Evolutionary conservation across 1,140 invertebrate species (phyloP).

Genomic region (Neodiprion fabricii): DNA sequence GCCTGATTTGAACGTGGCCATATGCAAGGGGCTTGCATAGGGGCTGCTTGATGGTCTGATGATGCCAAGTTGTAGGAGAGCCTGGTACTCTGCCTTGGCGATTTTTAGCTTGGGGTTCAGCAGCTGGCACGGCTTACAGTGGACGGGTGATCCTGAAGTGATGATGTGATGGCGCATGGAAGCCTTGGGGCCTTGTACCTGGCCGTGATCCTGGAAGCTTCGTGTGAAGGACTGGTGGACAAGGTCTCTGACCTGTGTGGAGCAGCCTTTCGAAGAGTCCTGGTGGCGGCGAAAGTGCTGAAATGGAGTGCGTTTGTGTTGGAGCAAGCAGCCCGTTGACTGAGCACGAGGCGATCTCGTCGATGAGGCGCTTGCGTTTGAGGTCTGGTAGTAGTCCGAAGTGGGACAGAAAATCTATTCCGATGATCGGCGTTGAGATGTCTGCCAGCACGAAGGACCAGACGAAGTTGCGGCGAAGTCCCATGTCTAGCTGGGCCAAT

Average conservation of each 20-base stretch:
- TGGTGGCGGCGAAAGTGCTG: constrained; percentile 8
- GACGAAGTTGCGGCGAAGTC: constrained; percentile 28
- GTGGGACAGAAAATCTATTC: constrained; percentile 37
- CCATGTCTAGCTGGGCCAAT: constrained; percentile 26
- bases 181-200: constrained; percentile 38
- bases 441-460: constrained; percentile 29
- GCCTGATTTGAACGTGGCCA: constrained; percentile 56
- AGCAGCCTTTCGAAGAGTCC: constrained; percentile 12
- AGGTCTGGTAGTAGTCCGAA: constrained; percentile 43
- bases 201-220: background rate
- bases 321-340: background rate
- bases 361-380: constrained; percentile 33
- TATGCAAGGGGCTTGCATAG: constrained; percentile 46
- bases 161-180: constrained; percentile 19
- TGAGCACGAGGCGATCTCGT: constrained; percentile 26
- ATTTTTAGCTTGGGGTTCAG: constrained; percentile 40
- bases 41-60: constrained; percentile 41
- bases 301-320: constrained; percentile 13
- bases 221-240: background rate
- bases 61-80: constrained; percentile 39
- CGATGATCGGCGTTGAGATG: constrained; percentile 24
- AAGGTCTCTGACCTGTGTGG: background rate
- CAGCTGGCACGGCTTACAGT: constrained; percentile 45
- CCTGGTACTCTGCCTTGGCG: constrained; percentile 50
- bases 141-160: constrained; percentile 40